Conservation (phyloP, 2,113 vertebrate genomes). For the Pao palembangensis region DNA sequence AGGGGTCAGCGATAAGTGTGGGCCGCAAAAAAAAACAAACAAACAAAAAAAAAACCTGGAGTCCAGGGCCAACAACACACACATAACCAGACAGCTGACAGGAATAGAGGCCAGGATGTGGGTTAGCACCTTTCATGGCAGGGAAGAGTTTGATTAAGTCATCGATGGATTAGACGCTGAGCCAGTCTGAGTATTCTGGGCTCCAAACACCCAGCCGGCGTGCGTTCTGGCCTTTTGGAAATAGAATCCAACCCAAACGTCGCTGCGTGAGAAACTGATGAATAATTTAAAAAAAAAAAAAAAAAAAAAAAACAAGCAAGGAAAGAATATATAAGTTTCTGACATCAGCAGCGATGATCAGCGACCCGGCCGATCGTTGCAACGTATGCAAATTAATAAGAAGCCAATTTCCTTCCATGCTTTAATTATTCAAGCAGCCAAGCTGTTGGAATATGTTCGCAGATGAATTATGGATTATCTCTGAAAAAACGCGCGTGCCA, state of each 20-base stretch:
- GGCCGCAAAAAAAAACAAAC: slow-evolving; percentile 15
- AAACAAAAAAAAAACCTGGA: no score
- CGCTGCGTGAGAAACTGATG: slow-evolving; percentile 22
- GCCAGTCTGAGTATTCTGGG: slow-evolving; percentile 4
- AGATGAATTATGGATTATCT: slow-evolving; percentile 50
- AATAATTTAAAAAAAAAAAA: background rate
- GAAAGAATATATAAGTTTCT: no score
- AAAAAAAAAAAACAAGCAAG: no score
- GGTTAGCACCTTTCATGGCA: slow-evolving; percentile 24
- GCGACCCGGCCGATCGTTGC: slow-evolving; percentile 8
- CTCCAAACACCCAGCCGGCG: slow-evolving; percentile 5
- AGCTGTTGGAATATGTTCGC: slow-evolving; percentile 39
- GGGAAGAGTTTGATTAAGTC: slow-evolving; percentile 33
- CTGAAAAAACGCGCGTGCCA: slow-evolving; percentile 24
- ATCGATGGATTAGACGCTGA: slow-evolving; percentile 56
- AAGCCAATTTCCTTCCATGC: slow-evolving; percentile 30
- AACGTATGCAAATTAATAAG: slow-evolving; percentile 8
- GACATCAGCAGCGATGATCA: background rate
- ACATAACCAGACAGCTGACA: slow-evolving; percentile 57
- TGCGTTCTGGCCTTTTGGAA: background rate
- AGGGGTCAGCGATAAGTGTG: slow-evolving; percentile 14
- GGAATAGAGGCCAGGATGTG: slow-evolving; percentile 46
- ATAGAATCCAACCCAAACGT: background rate
- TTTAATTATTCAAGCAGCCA: slow-evolving; percentile 55
- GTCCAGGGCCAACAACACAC: slow-evolving; percentile 28